A percentile compares a stretch with the other conserved stretches of the same genome.
phyloP scores from a whole-genome alignment of 2,797 vertebrate species.

The Danio tinwini region DNA sequence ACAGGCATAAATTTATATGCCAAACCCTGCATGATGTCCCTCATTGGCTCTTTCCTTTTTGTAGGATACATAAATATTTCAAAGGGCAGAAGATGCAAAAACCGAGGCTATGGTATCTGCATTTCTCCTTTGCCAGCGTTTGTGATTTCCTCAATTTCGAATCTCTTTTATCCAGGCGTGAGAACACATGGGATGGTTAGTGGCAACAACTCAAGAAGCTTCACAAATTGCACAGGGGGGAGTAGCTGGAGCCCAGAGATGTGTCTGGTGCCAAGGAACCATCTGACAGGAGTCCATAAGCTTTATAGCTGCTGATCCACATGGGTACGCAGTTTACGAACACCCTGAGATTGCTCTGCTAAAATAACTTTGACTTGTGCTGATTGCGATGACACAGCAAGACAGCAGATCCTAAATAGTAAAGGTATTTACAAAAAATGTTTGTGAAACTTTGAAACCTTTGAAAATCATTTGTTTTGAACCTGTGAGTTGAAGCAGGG shows the following conservation, averaged over 20 bases:
- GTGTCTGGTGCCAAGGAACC: neutral
- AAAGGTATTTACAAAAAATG: neutral
- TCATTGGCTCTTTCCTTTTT: slow-evolving; percentile 9
- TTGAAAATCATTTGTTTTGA: too few species aligned
- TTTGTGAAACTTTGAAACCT: too few species aligned
- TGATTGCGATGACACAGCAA: slow-evolving; percentile 13
- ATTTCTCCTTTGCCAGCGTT: slow-evolving; percentile 8
- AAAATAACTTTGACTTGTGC: slow-evolving; percentile 47
- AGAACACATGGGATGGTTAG: slow-evolving; percentile 12
- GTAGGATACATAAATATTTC: slow-evolving; percentile 18
- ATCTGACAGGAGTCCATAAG: slow-evolving; percentile 30
- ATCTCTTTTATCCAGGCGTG: slow-evolving; percentile 13
- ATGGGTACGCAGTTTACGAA: slow-evolving; percentile 37
- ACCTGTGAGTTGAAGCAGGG: too few species aligned
- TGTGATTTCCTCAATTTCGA: neutral
- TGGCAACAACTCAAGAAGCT: slow-evolving; percentile 16
- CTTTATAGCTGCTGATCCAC: slow-evolving; percentile 30
- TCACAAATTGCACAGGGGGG: slow-evolving; percentile 42
- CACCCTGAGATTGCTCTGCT: slow-evolving; percentile 18
- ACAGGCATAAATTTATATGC: too few species aligned
- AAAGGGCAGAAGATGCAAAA: slow-evolving; percentile 5
- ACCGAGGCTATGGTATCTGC: neutral
- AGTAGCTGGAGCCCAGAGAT: slow-evolving; percentile 25
- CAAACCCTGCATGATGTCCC: neutral
- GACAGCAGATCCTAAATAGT: slow-evolving; percentile 18